Conservation (phyloP, 2,113 vertebrate species). For the Hemicordylus capensis region DNA sequence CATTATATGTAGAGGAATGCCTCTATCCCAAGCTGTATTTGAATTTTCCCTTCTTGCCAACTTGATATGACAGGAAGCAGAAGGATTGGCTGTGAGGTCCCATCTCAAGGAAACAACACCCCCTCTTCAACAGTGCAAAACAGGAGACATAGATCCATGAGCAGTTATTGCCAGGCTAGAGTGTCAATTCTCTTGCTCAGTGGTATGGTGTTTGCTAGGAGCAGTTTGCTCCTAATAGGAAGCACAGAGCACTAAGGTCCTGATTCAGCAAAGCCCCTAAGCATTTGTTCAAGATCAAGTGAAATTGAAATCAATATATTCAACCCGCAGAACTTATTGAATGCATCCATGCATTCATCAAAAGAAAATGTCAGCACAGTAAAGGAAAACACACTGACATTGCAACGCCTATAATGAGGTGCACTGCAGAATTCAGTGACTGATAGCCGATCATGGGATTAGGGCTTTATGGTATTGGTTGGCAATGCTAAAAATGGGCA, state of each 20-base stretch:
- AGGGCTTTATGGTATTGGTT: not conserved
- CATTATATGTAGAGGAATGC: not conserved
- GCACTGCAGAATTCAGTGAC: not conserved
- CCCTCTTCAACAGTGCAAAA: not conserved
- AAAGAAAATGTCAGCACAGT: slow-evolving; percentile 24
- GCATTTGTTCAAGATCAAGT: not conserved
- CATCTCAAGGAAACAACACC: not conserved
- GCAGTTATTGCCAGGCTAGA: no score
- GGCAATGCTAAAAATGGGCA: not conserved
- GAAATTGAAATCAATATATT: slow-evolving; percentile 29
- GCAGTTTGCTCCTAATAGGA: not conserved
- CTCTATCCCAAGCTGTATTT: not conserved
- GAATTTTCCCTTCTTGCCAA: not conserved
- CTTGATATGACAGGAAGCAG: not conserved
- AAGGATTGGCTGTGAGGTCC: not conserved
- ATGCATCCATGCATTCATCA: slow-evolving; percentile 25
- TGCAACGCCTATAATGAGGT: not conserved
- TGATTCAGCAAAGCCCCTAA: slow-evolving; percentile 22
- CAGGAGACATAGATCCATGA: not conserved
- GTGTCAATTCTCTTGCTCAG: not conserved
- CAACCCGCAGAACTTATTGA: not conserved
- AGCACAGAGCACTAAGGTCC: slow-evolving; percentile 3
- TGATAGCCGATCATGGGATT: not conserved
- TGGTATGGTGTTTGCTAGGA: not conserved
- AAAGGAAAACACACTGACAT: slow-evolving; percentile 5